Percentiles rank a stretch among this genome's conserved stretches.
phyloP scores from a whole-genome alignment of 2,888 invertebrate genomes.

The Zootermopsis nevadensis region DNA sequence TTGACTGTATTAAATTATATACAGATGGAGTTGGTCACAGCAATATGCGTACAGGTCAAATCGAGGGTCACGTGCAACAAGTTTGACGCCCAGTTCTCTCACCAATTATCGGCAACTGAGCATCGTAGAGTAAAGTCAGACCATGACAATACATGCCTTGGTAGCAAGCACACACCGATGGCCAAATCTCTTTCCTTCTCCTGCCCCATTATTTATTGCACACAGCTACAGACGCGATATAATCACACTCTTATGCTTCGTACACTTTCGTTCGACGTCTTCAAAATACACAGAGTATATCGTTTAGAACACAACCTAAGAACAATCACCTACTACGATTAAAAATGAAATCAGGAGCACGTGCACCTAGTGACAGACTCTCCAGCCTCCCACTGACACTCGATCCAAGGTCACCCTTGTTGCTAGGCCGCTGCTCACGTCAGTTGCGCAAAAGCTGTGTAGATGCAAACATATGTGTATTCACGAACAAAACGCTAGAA shows the following conservation, averaged over 20 bases:
- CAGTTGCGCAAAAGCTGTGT: no score
- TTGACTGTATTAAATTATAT: constrained; percentile 39
- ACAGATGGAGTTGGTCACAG: constrained; percentile 36
- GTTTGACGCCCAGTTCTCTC: constrained; percentile 41
- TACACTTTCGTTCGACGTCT: no score
- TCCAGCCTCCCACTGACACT: no score
- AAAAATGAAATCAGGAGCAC: no score
- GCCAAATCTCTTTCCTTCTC: constrained; percentile 24
- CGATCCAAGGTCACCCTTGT: no score
- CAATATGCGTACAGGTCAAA: constrained; percentile 40
- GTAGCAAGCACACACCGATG: constrained; percentile 21
- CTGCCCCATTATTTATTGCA: constrained; percentile 39
- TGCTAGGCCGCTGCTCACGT: no score
- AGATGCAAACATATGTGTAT: no score
- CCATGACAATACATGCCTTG: constrained; percentile 27
- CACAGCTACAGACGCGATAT: constrained; percentile 29
- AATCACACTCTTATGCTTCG: constrained; percentile 35
- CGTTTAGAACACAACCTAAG: no score
- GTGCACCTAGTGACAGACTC: no score
- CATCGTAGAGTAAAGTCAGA: neutral
- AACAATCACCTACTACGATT: no score
- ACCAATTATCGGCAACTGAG: constrained; percentile 33
- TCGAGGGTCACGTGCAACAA: constrained; percentile 37
- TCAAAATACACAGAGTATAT: no score
- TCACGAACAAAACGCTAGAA: no score